Conservation (phyloP, 2,113 vertebrate genomes). For the Heloderma charlesbogerti region DNA sequence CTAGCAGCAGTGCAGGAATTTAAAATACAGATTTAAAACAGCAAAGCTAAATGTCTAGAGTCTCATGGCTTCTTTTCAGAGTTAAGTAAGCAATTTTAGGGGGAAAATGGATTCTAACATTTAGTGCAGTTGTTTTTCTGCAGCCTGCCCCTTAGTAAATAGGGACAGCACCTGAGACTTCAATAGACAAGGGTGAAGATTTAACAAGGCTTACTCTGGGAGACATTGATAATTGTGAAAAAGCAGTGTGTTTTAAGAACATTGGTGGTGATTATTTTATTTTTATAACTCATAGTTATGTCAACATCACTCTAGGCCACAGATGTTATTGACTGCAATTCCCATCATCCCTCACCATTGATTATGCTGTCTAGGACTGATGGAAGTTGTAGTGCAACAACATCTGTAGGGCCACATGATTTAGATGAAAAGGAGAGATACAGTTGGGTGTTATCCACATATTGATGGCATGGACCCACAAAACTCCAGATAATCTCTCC, state of each 20-base stretch:
- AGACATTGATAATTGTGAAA: neutral
- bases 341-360: too few species aligned
- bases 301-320: neutral
- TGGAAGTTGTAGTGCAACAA: too few species aligned
- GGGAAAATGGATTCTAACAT: neutral
- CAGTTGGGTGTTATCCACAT: too few species aligned
- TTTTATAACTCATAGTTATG: neutral
- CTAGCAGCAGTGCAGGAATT: too few species aligned
- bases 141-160: neutral
- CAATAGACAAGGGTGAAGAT: neutral
- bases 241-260: neutral
- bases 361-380: too few species aligned
- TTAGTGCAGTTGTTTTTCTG: neutral
- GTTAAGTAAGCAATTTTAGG: neutral
- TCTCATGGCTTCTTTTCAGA: accelerated
- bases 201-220: neutral
- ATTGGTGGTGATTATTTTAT: neutral
- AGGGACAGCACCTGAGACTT: neutral
- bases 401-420: too few species aligned
- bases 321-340: too few species aligned
- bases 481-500: too few species aligned
- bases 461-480: too few species aligned
- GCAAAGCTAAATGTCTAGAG: too few species aligned
- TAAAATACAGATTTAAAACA: too few species aligned
- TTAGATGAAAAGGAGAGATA: too few species aligned